Conservation (phyloP, 2,888 invertebrate genomes). For the Phania funesta region DNA sequence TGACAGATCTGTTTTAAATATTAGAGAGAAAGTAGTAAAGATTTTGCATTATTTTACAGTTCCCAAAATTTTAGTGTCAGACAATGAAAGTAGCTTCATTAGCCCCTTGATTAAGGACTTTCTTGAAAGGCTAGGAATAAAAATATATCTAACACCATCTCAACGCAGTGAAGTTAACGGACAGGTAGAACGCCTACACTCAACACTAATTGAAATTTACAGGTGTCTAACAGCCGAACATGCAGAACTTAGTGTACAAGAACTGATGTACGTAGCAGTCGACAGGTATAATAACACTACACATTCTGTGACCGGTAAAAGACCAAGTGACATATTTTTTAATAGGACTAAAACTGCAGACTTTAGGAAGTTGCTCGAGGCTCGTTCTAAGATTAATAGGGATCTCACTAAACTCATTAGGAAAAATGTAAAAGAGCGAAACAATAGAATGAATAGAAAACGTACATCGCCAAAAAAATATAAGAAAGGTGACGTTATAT, state of each 20-base stretch:
- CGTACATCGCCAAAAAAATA: neutral
- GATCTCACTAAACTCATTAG: neutral
- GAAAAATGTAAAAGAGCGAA: neutral
- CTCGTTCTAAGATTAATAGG: neutral
- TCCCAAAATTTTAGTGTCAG: slow-evolving; percentile 53
- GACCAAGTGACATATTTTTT: neutral
- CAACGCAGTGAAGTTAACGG: slow-evolving; percentile 67
- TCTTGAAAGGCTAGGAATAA: slow-evolving; percentile 37
- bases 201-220: slow-evolving; percentile 62
- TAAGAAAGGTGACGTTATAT: neutral
- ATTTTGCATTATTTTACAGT: slow-evolving; percentile 62
- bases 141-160: slow-evolving; percentile 53
- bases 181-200: slow-evolving; percentile 61
- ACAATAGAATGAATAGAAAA: neutral
- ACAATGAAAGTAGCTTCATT: slow-evolving; percentile 63
- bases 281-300: slow-evolving; percentile 67
- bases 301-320: slow-evolving; percentile 60
- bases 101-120: slow-evolving; percentile 44
- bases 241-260: slow-evolving; percentile 11
- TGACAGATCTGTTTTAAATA: slow-evolving; percentile 40
- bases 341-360: neutral
- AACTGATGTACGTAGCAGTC: slow-evolving; percentile 46
- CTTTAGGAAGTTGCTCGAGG: neutral
- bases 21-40: slow-evolving; percentile 59
- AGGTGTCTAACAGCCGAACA: slow-evolving; percentile 59